Evolutionary conservation across 53 echinoderm and acorn worm genomes (phyloP).

Genomic region (Glandiceps talaboti): DNA sequence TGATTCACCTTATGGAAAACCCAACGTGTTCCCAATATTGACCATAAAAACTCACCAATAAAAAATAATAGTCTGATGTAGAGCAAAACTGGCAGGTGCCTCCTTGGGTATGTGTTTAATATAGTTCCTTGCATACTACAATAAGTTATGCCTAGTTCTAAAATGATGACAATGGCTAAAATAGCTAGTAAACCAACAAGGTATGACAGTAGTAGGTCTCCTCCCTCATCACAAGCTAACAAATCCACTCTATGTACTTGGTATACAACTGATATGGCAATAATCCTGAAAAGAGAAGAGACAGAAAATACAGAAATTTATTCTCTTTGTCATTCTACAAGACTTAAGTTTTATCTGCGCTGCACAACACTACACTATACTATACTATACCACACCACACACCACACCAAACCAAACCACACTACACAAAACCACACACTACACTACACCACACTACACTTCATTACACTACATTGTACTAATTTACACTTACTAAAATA

Average conservation of each 20-base stretch:
- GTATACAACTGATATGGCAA: slow-evolving; percentile 51
- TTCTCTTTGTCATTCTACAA: too few relatives aligned
- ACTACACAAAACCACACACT: too few relatives aligned
- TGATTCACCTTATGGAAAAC: slow-evolving; percentile 21
- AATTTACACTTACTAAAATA: too few relatives aligned
- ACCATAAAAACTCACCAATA: slow-evolving; percentile 64
- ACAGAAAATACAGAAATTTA: too few relatives aligned
- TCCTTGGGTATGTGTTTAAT: slow-evolving; percentile 35
- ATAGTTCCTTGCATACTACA: slow-evolving; percentile 80
- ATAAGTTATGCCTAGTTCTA: slow-evolving; percentile 53
- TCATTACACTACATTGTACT: too few relatives aligned
- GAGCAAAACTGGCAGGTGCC: slow-evolving; percentile 48
- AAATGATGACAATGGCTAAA: slow-evolving; percentile 43
- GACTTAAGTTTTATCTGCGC: too few relatives aligned
- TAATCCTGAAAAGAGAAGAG: slow-evolving; percentile 30
- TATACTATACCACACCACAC: too few relatives aligned
- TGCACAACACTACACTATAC: too few relatives aligned
- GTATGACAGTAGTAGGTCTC: slow-evolving; percentile 50
- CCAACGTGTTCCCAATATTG: slow-evolving; percentile 62
- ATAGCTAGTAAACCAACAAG: slow-evolving; percentile 56
- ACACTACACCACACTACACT: too few relatives aligned
- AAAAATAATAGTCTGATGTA: slow-evolving; percentile 74
- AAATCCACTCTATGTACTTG: slow-evolving; percentile 24
- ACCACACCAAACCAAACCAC: too few relatives aligned
- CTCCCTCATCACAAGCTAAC: slow-evolving; percentile 40